Evolutionary conservation across 2,888 invertebrate species (phyloP).

Genomic region (Cetonia aurata): DNA sequence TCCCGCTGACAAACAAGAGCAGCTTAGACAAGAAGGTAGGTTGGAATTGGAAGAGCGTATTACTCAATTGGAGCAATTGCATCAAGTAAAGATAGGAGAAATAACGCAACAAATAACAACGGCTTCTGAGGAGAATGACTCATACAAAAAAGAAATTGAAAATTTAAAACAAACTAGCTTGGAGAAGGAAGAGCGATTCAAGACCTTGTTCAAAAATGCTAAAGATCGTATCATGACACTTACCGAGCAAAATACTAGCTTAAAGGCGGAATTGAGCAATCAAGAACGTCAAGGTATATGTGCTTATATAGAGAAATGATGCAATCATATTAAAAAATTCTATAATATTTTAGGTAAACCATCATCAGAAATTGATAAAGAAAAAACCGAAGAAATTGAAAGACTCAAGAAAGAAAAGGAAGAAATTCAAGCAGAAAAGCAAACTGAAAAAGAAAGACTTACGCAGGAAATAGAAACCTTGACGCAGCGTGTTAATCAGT

Average conservation of each 20-base stretch:
- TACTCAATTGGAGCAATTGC: slow-evolving; percentile 64
- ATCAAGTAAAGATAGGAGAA: slow-evolving; percentile 67
- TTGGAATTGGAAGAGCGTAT: slow-evolving; percentile 65
- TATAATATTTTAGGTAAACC: slow-evolving; percentile 34
- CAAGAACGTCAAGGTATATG: slow-evolving; percentile 52
- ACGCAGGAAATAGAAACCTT: slow-evolving; percentile 76
- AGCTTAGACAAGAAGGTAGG: slow-evolving; percentile 67
- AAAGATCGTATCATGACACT: slow-evolving; percentile 80
- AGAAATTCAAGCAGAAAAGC: slow-evolving; percentile 65
- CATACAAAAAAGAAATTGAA: slow-evolving; percentile 69
- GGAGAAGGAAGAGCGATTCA: slow-evolving; percentile 67
- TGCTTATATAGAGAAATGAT: background rate
- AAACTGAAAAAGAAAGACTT: slow-evolving; percentile 71
- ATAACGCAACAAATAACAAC: slow-evolving; percentile 66
- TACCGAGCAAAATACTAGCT: slow-evolving; percentile 76
- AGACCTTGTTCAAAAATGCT: slow-evolving; percentile 77
- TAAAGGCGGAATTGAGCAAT: slow-evolving; percentile 70
- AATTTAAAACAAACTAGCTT: slow-evolving; percentile 63
- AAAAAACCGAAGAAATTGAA: slow-evolving; percentile 70
- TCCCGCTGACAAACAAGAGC: slow-evolving; percentile 65
- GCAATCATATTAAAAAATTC: background rate
- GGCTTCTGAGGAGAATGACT: slow-evolving; percentile 69
- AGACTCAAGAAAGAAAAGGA: slow-evolving; percentile 77
- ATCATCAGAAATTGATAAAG: slow-evolving; percentile 64
- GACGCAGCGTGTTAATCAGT: slow-evolving; percentile 71